A percentile compares a stretch with the other conserved stretches of the same genome.
These are phyloP conservation scores for Athene noctua DNA, from an alignment of 2,113 vertebrate genomes.

Conservation along the genomic window DNA sequence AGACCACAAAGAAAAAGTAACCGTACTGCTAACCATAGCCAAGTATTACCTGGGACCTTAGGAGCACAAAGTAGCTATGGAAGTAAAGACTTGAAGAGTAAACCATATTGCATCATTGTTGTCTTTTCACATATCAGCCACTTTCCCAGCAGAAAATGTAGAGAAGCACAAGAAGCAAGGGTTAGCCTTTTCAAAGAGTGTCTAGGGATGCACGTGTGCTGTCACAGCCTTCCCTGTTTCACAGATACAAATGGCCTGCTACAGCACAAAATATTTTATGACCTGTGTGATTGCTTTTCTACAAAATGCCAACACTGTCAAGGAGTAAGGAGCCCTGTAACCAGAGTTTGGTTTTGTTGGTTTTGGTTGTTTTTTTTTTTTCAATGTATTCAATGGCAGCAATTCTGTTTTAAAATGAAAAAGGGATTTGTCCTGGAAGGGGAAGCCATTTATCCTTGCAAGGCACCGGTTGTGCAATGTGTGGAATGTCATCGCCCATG, in stretches of 20 bases:
- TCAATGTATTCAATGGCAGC: neutral
- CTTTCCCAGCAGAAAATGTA: neutral
- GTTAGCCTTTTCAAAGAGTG: neutral
- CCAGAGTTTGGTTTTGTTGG: neutral
- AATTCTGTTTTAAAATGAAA: slow-evolving; percentile 5
- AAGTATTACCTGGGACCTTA: neutral
- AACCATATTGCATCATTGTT: neutral
- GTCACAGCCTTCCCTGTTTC: neutral
- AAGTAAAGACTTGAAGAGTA: neutral
- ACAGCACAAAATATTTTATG: neutral
- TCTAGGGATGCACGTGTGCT: neutral
- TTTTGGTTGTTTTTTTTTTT: neutral
- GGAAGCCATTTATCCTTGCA: neutral
- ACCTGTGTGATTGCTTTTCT: slow-evolving; percentile 26
- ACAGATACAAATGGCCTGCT: neutral
- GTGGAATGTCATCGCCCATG: neutral
- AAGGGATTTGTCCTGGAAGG: neutral
- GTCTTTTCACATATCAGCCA: neutral
- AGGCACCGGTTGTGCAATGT: neutral
- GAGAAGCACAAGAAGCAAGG: neutral
- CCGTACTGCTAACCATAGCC: fast-evolving
- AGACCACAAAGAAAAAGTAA: neutral
- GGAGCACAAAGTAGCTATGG: neutral
- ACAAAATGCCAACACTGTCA: neutral
- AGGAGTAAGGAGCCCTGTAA: neutral